These are phyloP conservation scores for Phyllotreta striolata DNA, from an alignment of 2,888 invertebrate genomes.

Conservation along the genomic window DNA sequence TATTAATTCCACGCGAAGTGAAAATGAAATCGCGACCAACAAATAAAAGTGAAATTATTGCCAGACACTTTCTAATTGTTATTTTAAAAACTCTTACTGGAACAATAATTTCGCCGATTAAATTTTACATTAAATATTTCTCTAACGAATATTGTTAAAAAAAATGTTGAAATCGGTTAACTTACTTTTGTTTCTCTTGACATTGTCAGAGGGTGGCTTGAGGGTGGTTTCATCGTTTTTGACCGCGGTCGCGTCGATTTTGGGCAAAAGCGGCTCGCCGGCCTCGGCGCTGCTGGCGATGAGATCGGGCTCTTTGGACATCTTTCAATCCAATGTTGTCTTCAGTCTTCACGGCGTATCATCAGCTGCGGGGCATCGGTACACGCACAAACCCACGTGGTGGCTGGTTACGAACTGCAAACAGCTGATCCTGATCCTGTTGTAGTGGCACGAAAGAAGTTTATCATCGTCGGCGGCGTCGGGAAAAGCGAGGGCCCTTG, in stretches of 20 bases:
- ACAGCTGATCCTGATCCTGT: constrained; percentile 18
- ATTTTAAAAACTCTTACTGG: too few relatives aligned
- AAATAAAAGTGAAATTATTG: too few relatives aligned
- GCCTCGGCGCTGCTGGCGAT: constrained; percentile 35
- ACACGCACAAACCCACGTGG: constrained; percentile 26
- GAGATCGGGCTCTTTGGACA: constrained; percentile 43
- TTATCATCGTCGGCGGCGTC: background rate
- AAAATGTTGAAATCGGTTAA: too few relatives aligned
- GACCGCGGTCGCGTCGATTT: constrained; percentile 20
- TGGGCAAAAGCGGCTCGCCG: constrained; percentile 46
- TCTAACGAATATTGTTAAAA: too few relatives aligned
- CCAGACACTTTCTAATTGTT: too few relatives aligned
- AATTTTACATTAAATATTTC: too few relatives aligned
- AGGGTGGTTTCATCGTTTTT: constrained; percentile 22
- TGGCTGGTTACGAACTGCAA: constrained; percentile 13
- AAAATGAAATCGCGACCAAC: too few relatives aligned
- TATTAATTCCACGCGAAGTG: too few relatives aligned
- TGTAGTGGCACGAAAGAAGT: constrained; percentile 8
- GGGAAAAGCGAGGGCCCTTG: constrained; percentile 9
- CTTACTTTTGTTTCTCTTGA: constrained; percentile 38
- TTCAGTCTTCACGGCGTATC: background rate
- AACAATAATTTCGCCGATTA: too few relatives aligned
- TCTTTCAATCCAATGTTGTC: constrained; percentile 20
- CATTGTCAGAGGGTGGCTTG: constrained; percentile 14
- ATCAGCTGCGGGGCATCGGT: constrained; percentile 12